Evolutionary conservation across 2,888 invertebrate genomes (phyloP).

Genomic region (Spodoptera picta): DNA sequence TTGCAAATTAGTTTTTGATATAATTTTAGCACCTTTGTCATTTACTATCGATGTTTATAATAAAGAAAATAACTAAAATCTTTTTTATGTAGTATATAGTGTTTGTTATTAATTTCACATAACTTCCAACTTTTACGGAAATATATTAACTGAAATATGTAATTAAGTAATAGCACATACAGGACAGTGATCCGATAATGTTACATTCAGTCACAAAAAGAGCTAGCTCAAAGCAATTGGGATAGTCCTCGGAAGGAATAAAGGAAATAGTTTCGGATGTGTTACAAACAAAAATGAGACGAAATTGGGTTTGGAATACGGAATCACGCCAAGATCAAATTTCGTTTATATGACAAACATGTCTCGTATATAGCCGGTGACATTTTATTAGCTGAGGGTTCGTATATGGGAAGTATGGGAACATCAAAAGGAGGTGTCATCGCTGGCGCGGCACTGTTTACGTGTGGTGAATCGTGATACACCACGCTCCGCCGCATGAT

Average conservation of each 20-base stretch:
- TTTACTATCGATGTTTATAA: too few relatives aligned
- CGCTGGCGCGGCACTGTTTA: slow-evolving; percentile 74
- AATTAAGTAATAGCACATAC: too few relatives aligned
- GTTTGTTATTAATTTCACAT: too few relatives aligned
- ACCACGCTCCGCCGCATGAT: slow-evolving; percentile 65
- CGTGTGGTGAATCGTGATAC: slow-evolving; percentile 80
- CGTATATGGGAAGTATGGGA: slow-evolving; percentile 63
- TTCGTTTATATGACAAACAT: slow-evolving; percentile 80
- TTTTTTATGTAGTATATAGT: too few relatives aligned
- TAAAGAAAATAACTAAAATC: too few relatives aligned
- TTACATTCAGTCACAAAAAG: slow-evolving; percentile 46
- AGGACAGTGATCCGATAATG: background rate
- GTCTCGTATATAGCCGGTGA: slow-evolving; percentile 70
- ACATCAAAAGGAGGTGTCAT: slow-evolving; percentile 83
- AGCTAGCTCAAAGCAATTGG: slow-evolving; percentile 51
- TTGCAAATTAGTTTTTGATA: background rate
- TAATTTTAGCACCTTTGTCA: too few relatives aligned
- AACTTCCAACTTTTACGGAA: too few relatives aligned
- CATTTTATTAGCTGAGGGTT: slow-evolving; percentile 78
- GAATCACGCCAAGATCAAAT: slow-evolving; percentile 76
- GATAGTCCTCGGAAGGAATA: slow-evolving; percentile 57
- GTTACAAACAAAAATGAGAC: slow-evolving; percentile 71
- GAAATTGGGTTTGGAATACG: slow-evolving; percentile 74
- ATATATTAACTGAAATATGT: too few relatives aligned
- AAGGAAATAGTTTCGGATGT: slow-evolving; percentile 67